Percentiles rank a stretch among this genome's conserved stretches.
These are phyloP conservation scores for honey bee (Apis mellifera) DNA, from an alignment of 1,140 invertebrate species.

Conservation along the genomic window Amel_HAv3.1 CM009945.2:5203001-5203500, in stretches of 20 bases:
- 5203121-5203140: constrained; percentile 63
- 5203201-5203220: constrained; percentile 76
- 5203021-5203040: constrained; percentile 65
- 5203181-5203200: constrained; percentile 74
- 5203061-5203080: constrained; percentile 73
- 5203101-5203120: constrained; percentile 58
- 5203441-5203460: constrained; percentile 72
- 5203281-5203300: constrained; percentile 19
- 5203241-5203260: constrained; percentile 80
- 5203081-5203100: constrained; percentile 70
- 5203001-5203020: constrained; percentile 75
- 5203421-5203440: constrained; percentile 79
- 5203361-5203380: constrained; percentile 18
- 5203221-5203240: constrained; percentile 76
- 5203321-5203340: too few relatives aligned
- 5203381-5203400: constrained; percentile 73
- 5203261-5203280: constrained; percentile 76
- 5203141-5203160: constrained; percentile 62
- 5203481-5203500: constrained; percentile 76
- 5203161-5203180: constrained; percentile 66
- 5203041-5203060: constrained; percentile 70
- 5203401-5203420: constrained; percentile 77
- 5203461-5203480: constrained; percentile 76
- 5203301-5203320: neutral
- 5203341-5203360: neutral